Evolutionary conservation across 37 sponge, comb jelly and placozoan genomes (phyloP).

Genomic region (Aplysina aerophoba): DNA sequence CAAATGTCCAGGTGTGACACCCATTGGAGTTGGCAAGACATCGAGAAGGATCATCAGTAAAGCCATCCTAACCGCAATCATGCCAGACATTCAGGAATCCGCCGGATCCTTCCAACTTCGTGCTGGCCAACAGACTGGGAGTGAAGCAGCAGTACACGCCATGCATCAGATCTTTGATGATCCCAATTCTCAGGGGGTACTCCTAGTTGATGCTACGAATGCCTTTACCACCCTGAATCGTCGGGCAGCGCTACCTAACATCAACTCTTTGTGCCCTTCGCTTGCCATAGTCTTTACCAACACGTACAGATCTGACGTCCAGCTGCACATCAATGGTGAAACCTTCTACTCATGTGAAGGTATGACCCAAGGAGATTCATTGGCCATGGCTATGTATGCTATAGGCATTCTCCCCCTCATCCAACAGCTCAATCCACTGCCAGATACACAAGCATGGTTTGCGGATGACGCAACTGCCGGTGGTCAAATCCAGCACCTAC

Average conservation of each 20-base stretch:
- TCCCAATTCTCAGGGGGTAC: background rate
- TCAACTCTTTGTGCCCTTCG: background rate
- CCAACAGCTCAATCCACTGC: background rate
- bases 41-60: background rate
- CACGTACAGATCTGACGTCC: background rate
- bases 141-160: conserved; percentile 6
- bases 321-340: background rate
- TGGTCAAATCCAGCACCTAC: background rate
- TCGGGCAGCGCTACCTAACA: background rate
- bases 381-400: conserved; percentile 64
- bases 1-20: conserved; percentile 8
- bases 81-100: background rate
- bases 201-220: background rate
- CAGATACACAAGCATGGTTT: background rate
- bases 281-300: background rate
- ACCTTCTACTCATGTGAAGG: conserved; percentile 8
- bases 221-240: background rate
- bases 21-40: background rate
- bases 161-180: background rate
- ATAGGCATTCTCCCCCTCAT: conserved; percentile 52
- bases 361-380: conserved; percentile 12
- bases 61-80: background rate
- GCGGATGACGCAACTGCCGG: conserved; percentile 16
- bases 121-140: conserved; percentile 7
- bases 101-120: background rate